These are phyloP conservation scores for Anabacerthia variegaticeps DNA, from an alignment of 2,797 vertebrate genomes.

Conservation along the genomic window DNA sequence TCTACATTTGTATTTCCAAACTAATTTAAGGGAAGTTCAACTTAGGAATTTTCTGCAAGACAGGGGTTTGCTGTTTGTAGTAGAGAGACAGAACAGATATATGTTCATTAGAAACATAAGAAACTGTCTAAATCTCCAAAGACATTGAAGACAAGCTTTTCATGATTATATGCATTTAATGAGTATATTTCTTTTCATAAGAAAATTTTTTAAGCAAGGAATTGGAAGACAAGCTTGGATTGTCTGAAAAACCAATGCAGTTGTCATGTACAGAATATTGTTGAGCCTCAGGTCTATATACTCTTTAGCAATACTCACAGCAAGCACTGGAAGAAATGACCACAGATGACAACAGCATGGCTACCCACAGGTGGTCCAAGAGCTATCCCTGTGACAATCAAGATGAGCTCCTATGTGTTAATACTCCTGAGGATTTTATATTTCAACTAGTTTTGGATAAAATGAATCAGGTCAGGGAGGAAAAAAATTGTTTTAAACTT, in stretches of 20 bases:
- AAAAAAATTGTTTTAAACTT: background rate
- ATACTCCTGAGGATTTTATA: background rate
- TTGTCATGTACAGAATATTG: background rate
- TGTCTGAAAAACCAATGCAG: background rate
- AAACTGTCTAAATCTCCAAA: background rate
- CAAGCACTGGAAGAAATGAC: background rate
- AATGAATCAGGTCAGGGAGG: background rate
- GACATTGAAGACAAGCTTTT: background rate
- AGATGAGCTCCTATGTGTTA: background rate
- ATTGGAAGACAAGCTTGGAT: background rate
- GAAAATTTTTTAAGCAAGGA: background rate
- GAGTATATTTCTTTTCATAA: background rate
- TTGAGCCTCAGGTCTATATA: background rate
- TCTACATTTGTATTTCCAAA: background rate
- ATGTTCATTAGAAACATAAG: background rate
- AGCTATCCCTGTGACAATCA: background rate
- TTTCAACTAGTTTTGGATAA: background rate
- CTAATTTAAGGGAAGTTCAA: background rate
- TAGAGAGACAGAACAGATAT: background rate
- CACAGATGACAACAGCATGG: background rate
- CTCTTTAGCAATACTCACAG: background rate
- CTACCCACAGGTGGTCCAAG: background rate
- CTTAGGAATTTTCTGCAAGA: background rate
- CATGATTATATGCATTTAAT: background rate
- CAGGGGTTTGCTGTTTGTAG: background rate